Base-by-base conservation (phyloP, 2,888 invertebrate species). In the Erebia epiphron region DNA sequence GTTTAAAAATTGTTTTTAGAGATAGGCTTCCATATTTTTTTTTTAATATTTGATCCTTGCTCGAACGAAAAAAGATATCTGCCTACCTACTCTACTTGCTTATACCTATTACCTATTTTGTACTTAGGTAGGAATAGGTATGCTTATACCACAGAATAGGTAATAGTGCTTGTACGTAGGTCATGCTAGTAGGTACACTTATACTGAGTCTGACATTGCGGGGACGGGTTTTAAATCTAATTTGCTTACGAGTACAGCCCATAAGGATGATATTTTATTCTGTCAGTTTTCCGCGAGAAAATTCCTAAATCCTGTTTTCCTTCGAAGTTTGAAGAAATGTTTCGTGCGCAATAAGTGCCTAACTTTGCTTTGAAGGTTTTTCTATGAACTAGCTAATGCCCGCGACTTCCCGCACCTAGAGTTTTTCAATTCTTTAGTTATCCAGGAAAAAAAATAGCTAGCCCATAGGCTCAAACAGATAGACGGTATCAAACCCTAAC, bases 261-360 rank as follows among this genome's bases (percentile, higher is more conserved):
- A 50, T 26, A 60, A 54, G 10, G 16, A 41, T 65, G 65, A 69
- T n/a, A n/a, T n/a, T 69, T 65, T 69, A 69, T 60, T 54, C 54
- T 65, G 65, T 54, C 65, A 65, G 65, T 54, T 54, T 18, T n/a
- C 41, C 5, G 0, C 41, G 54, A 16, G 54, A 65, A 58, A 61
- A 65, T 9, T 50, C 21, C 50, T 14, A 9, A 63, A 63, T 50
- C n/a, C 49, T 50, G n/a, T 50, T 50, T 49, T 8, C n/a, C n/a
- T 50, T 46, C 43, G 18, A 60, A 60, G 43, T 41, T 63, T 11
- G 43, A 61, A 18, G 41, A 60, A 60, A 41, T 63, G 21, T 21
- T 46, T 46, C 21, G 49, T 49, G 2, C n/a, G 62, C 46, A 46
- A 62, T 18, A 62, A 21, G 18, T 60, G 58, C n/a, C 35, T 16